Evolutionary conservation across 2,797 vertebrate species (phyloP).

Genomic region (Threskiornis aethiopicus): DNA sequence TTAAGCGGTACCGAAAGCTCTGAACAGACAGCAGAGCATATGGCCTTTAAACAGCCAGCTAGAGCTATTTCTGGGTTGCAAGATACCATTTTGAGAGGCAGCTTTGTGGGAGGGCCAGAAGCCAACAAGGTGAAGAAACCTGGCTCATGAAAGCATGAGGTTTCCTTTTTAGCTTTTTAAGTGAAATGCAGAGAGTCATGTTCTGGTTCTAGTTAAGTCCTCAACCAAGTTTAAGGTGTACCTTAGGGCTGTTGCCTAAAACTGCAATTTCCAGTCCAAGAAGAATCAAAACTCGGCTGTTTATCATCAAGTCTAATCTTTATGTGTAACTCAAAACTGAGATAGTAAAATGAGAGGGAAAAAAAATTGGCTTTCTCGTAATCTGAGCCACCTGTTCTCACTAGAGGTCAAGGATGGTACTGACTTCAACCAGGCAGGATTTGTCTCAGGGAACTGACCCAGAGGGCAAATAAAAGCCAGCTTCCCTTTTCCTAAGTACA

Average conservation of each 20-base stretch:
- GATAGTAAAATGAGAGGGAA: neutral
- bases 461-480: conserved; percentile 31
- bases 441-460: conserved; percentile 14
- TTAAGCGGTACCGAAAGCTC: neutral
- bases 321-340: conserved; percentile 13
- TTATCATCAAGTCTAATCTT: conserved; percentile 26
- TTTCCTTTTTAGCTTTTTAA: neutral
- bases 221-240: neutral
- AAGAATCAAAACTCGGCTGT: conserved; percentile 11
- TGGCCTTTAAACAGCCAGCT: neutral
- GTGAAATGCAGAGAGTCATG: neutral
- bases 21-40: neutral
- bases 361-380: neutral
- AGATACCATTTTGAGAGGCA: neutral
- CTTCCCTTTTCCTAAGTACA: conserved; percentile 3
- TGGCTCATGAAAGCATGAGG: neutral
- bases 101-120: neutral
- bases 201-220: neutral
- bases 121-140: conserved; percentile 2
- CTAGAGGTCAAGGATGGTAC: conserved; percentile 17
- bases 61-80: neutral
- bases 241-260: neutral
- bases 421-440: neutral
- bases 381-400: conserved; percentile 44
- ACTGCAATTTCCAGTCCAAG: conserved; percentile 6